Percentiles rank a stretch among this genome's conserved stretches.
Evolutionary conservation across 2,113 vertebrate genomes (phyloP).

Genomic region (Poeciliopsis retropinna): DNA sequence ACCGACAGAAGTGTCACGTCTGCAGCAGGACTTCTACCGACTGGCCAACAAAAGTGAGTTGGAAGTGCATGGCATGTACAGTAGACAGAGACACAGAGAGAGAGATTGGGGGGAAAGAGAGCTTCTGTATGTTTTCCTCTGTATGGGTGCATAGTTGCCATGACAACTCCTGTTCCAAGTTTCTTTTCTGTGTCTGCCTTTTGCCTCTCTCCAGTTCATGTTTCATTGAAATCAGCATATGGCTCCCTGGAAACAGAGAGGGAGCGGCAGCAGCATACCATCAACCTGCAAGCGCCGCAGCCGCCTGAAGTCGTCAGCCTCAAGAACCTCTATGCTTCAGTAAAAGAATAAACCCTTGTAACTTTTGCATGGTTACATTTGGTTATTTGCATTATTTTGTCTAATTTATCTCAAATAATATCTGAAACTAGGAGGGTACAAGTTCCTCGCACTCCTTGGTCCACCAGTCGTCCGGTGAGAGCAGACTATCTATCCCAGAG

Average conservation of each 20-base stretch:
- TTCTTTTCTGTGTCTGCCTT: constrained; percentile 17
- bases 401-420: constrained; percentile 15
- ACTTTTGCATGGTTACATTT: not conserved
- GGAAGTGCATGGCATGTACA: not conserved
- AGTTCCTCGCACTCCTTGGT: constrained; percentile 85
- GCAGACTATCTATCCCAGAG: constrained; percentile 89
- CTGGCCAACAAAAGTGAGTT: constrained; percentile 91
- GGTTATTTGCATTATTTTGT: constrained; percentile 1
- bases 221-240: constrained; percentile 89
- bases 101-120: not conserved
- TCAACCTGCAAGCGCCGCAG: constrained; percentile 86
- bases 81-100: not conserved
- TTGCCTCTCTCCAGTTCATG: constrained; percentile 77
- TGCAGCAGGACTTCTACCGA: constrained; percentile 93
- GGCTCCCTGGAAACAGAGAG: constrained; percentile 86
- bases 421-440: constrained; percentile 81
- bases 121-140: constrained; percentile 17
- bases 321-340: constrained; percentile 87
- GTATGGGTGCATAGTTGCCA: constrained; percentile 46
- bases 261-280: constrained; percentile 88
- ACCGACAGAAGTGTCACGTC: constrained; percentile 88
- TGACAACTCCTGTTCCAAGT: constrained; percentile 51
- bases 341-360: constrained; percentile 64
- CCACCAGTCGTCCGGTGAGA: constrained; percentile 94
- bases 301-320: constrained; percentile 88